Percentiles rank a stretch among this genome's conserved stretches.
These are phyloP conservation scores for Pituophis catenifer DNA, from an alignment of 2,113 vertebrate species.

Conservation along the genomic window DNA sequence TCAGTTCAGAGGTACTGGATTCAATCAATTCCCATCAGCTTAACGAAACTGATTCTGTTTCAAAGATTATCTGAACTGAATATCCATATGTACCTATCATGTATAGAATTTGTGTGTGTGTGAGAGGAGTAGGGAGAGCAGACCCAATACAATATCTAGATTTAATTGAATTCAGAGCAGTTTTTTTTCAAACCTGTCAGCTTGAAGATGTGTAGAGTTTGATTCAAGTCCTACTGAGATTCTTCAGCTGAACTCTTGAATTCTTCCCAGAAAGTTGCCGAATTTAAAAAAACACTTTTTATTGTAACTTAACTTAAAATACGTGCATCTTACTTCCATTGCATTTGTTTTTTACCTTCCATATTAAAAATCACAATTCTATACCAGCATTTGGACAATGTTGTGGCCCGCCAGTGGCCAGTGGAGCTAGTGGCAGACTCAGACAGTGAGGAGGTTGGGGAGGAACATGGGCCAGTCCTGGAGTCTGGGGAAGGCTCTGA, in stretches of 20 bases:
- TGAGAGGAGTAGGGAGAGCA: neutral
- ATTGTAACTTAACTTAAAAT: neutral
- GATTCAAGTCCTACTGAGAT: neutral
- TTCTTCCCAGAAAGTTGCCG: neutral
- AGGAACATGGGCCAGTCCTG: too few relatives aligned
- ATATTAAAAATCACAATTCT: neutral
- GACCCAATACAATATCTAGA: neutral
- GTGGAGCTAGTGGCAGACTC: too few relatives aligned
- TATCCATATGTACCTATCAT: neutral
- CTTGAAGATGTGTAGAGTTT: neutral
- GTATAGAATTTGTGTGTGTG: neutral
- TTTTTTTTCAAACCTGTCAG: neutral
- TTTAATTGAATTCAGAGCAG: neutral
- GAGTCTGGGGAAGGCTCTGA: too few relatives aligned
- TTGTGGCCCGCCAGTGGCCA: too few relatives aligned
- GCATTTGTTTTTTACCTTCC: neutral
- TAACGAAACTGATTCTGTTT: neutral
- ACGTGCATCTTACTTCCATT: neutral
- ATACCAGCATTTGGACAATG: neutral
- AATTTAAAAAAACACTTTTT: neutral
- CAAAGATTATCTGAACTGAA: neutral
- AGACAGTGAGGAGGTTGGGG: too few relatives aligned
- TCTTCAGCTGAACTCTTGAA: neutral
- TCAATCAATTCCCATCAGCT: neutral
- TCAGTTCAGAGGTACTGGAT: neutral